phyloP scores from a whole-genome alignment of 2,797 vertebrate species.

The Enteromius unitaeniatus region DNA sequence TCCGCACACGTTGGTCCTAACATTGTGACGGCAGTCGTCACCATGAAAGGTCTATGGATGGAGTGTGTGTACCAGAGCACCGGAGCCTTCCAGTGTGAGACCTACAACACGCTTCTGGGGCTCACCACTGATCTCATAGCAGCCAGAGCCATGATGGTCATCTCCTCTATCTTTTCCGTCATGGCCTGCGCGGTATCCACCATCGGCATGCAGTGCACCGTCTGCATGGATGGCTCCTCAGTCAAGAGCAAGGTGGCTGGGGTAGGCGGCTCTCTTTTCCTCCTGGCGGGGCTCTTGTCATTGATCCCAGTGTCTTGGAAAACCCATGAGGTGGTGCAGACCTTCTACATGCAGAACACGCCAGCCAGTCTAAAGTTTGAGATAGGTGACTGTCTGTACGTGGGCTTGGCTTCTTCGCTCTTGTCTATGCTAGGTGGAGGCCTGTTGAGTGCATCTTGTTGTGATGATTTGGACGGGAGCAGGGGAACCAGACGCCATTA shows the following conservation, averaged over 20 bases:
- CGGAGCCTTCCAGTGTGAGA: conserved; percentile 93
- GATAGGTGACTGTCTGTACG: conserved; percentile 90
- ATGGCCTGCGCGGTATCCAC: conserved; percentile 79
- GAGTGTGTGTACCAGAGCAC: conserved; percentile 95
- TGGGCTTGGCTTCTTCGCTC: conserved; percentile 87
- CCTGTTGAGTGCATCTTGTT: conserved; percentile 87
- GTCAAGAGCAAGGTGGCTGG: conserved; percentile 86
- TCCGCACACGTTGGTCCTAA: conserved; percentile 91
- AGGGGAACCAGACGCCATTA: conserved; percentile 61
- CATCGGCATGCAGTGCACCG: conserved; percentile 92
- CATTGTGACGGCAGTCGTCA: conserved; percentile 89
- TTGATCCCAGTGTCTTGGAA: conserved; percentile 92
- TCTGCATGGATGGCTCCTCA: conserved; percentile 83
- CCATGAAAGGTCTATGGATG: conserved; percentile 95
- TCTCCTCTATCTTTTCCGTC: conserved; percentile 85
- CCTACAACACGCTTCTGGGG: conserved; percentile 93
- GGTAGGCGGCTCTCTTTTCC: conserved; percentile 78
- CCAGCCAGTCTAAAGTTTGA: conserved; percentile 89
- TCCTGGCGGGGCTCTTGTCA: conserved; percentile 85
- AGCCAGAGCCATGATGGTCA: conserved; percentile 92
- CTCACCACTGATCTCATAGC: conserved; percentile 87
- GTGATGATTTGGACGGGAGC: conserved; percentile 56
- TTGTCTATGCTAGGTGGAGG: conserved; percentile 86
- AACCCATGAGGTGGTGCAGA: conserved; percentile 89
- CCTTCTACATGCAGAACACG: conserved; percentile 85